Base-by-base conservation (phyloP, 2,113 vertebrate species). In the Sceloporus tristichus region DNA sequence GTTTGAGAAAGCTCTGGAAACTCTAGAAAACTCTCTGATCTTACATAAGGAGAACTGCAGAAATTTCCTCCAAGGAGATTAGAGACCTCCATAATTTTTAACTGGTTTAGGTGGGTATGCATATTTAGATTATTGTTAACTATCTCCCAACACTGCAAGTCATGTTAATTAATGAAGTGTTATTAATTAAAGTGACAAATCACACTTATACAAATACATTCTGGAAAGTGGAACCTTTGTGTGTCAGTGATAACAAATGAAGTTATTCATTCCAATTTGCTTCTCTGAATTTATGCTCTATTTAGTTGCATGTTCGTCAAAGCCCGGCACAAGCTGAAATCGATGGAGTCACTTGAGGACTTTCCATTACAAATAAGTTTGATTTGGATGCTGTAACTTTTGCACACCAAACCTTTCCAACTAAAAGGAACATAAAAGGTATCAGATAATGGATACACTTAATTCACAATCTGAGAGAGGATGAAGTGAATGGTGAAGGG, bases 261-360 rank as follows among this genome's bases (percentile, higher is more conserved):
- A 86, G 79, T 92, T 93, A 92, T 85, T 84, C 82, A 38, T 82
- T 81, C 80, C 90, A 0, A 54, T 89, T 89, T 80, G 80, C 80
- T 65, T 27, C 76, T 74, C 1, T 82, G 76, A 93, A 91, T 93
- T 93, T 94, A 88, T 83, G 79, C 89, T 34, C 42, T 8, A 87
- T 29, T 90, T 89, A 75, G 62, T 85, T 89, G 90, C 87, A 59
- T 82, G 85, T 91, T 94, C 85, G 85, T 48, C 93, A 87, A 87
- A 86, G 53, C 23, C 25, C 14, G 0, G 0, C 42, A 65, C 71
- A 88, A 92, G 87, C 91, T 92, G 79, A 88, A 92, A 91, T 89
- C 0, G 0, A 40, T 92, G 85, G 91, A 90, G 88, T 66, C 0
- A 82, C 86, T 87, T 87, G 87, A 65, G 3, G 16, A 79, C 88